phyloP scores from a whole-genome alignment of 2,113 vertebrate genomes.

The Carlito syrichta region DNA sequence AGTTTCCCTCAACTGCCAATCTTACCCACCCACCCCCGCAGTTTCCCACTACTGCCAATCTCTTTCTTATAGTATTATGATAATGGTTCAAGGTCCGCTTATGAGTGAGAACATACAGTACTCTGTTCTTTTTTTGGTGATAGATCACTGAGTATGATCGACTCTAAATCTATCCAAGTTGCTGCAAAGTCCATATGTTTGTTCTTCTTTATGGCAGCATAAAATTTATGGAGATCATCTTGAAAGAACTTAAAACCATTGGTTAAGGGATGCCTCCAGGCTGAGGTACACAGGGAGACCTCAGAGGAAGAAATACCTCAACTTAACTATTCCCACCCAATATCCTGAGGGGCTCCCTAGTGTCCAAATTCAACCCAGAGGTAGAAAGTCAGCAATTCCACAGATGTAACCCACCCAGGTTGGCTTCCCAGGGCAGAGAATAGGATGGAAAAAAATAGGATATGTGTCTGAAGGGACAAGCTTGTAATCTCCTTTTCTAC shows the following conservation, averaged over 20 bases:
- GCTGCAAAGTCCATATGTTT: too few species aligned
- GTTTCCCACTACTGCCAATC: too few species aligned
- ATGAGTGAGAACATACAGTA: too few species aligned
- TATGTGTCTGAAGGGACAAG: background rate
- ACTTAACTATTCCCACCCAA: background rate
- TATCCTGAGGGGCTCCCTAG: background rate
- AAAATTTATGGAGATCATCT: background rate
- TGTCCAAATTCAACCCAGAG: background rate
- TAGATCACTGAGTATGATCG: too few species aligned
- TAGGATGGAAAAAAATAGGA: background rate
- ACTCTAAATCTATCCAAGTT: too few species aligned
- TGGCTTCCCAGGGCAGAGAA: background rate
- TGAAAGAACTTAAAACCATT: background rate
- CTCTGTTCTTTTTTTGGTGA: too few species aligned
- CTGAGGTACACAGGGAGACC: background rate
- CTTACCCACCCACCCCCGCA: too few species aligned
- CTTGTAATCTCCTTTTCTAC: background rate
- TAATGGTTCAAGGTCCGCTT: too few species aligned
- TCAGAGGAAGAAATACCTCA: background rate
- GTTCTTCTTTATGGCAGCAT: too few species aligned
- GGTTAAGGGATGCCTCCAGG: background rate
- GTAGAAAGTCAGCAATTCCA: background rate
- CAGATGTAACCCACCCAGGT: background rate
- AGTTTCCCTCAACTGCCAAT: too few species aligned
- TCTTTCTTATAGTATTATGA: too few species aligned